Evolutionary conservation across 92 coral and sea anemone species (phyloP), one percentile per base, ranked within the genome.

Genomic region (Palythoa grandiflora): DNA sequence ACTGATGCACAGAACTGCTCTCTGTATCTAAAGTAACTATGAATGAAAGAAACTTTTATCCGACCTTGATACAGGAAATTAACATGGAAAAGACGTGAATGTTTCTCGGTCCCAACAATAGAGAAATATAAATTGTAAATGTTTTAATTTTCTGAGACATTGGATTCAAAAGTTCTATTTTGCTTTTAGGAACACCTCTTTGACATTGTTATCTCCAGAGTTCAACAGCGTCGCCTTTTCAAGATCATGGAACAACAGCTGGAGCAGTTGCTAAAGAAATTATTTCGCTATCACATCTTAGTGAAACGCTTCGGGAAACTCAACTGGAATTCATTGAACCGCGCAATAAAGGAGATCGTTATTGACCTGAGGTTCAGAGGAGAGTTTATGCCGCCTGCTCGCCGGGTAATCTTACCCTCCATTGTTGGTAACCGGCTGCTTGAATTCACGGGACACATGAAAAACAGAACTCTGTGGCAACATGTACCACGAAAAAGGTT

Each of bases 1-100:
- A 86, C 94, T 92, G 78, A 96, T 91, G 80, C 98, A 96, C 55
- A 96, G 79, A 78, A 95, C 92, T 28, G 95, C 98, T 83, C 98
- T 93, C 73, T 94, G 98, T 8, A 94, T 92, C 15, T 44, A 44
- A 44, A 8, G 5, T 44, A 8, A 44, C 50, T 44, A 44, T 44
- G 6, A n/a, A n/a, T n/a, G n/a, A n/a, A n/a, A n/a, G n/a, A n/a
- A n/a, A n/a, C n/a, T n/a, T n/a, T n/a, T n/a, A n/a, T n/a, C 28
- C 28, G 28, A 28, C 28, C 28, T 28, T 28, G 28, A 28, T 28
- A 28, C 28, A 28, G 28, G 28, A 28, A 28, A 28, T 28, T 28
- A 28, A 28, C 28, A 28, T 28, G 28, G 28, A 28, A 28, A 28
- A 28, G 28, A 28, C 28, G 28, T 28, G 28, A 28, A 28, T 28